Evolutionary conservation across 2,888 invertebrate species (phyloP), one percentile per base, ranked within the genome.

Genomic region (Fragum fragum): DNA sequence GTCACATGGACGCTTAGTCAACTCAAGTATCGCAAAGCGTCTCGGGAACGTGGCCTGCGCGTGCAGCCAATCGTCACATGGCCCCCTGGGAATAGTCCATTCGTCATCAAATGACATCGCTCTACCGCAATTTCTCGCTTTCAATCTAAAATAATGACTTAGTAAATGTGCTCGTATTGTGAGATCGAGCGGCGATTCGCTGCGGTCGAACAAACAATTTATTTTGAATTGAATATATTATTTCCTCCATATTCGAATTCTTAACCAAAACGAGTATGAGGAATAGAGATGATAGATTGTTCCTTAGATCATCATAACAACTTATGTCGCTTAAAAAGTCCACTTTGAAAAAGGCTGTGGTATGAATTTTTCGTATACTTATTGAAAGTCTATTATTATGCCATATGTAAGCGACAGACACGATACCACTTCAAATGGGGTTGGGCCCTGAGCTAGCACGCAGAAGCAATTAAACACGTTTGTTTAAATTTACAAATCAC

Each of bases 201-300:
- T 73, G 57, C 69, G 78, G 70, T 71, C 81, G 77, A 77, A 80
- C 76, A 85, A 81, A 83, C 83, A 85, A 88, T 85, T 88, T 88
- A 89, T 88, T 86, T 81, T 82, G 83, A 85, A 89, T 87, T 87
- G 85, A 86, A 85, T 86, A 84, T 79, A 79, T 18, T 14, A 5
- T 47, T 47, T 47, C 47, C 47, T n/a, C 14, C 47, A 47, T 47
- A 47, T 47, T 47, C 47, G n/a, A 39, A 39, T 9, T 39, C 39
- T 9, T n/a, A n/a, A n/a, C n/a, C n/a, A n/a, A n/a, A n/a, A n/a
- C n/a, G n/a, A n/a, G n/a, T n/a, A n/a, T n/a, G n/a, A n/a, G n/a
- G n/a, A n/a, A n/a, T n/a, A n/a, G n/a, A n/a, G n/a, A n/a, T n/a
- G n/a, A n/a, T n/a, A n/a, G n/a, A n/a, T n/a, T n/a, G n/a, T n/a